Base-by-base conservation (phyloP, 2,113 vertebrate species). In the Ammodytes dubius region DNA sequence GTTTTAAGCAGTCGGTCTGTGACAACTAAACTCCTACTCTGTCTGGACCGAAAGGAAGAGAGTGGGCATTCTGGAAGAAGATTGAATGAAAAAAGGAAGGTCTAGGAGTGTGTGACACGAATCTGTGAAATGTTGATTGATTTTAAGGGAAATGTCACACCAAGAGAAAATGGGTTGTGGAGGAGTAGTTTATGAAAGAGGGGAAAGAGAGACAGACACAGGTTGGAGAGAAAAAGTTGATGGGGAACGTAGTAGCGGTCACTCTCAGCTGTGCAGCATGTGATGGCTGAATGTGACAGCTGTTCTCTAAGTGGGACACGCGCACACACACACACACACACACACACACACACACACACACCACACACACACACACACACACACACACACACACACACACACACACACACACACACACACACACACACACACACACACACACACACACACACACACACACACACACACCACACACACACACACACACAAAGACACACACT, bases 251-350 rank as follows among this genome's bases (percentile, higher is more conserved):
- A 27, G 82, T 43, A 67, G 87, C 3, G 53, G 66, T 74, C 81
- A 77, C 59, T 82, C 72, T 92, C 90, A 85, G 91, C 89, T 90
- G 85, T 90, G 83, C 72, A 83, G 90, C 93, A 93, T 95, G 94
- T 95, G 94, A 94, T 86, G 78, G 82, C 84, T 93, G 89, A 94
- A 92, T 94, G 88, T 92, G 88, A 93, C 92, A 94, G 93, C 94
- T 95, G 94, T 95, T 94, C 89, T 93, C 83, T 74, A 84, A 92
- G 79, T 84, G 79, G 85, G 80, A 90, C 83, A 79, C 76, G 68
- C 86, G 86, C 69, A 70, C 75, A 71, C 79, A 81, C 85, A 86
- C 85, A 88, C 85, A 74, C 66, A 79, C 81, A 82, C 75, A 77
- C 83, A 86, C 81, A 2, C 27, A 27, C 27, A 27, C 27, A 27